A percentile compares a stretch with the other conserved stretches of the same genome.
phyloP scores from a whole-genome alignment of 64 coral and sea anemone genomes.

The Porites australiensis region DNA sequence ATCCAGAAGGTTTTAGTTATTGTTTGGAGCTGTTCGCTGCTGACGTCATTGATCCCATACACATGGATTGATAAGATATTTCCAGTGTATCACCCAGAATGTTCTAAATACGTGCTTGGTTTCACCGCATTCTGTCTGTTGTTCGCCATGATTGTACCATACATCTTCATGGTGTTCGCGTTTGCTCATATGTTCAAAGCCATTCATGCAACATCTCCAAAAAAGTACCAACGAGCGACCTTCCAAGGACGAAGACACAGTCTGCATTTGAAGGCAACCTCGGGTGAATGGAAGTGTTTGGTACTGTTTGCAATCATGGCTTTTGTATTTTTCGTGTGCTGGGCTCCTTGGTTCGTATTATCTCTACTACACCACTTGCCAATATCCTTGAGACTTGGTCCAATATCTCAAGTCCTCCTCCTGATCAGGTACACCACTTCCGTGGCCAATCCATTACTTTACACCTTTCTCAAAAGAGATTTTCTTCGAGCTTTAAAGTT shows the following conservation, averaged over 20 bases:
- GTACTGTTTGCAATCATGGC: conserved; percentile 18
- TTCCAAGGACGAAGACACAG: background rate
- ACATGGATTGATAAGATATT: conserved; percentile 25
- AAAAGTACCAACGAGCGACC: background rate
- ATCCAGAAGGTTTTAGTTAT: background rate
- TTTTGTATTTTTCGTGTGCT: conserved; percentile 14
- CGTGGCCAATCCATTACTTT: conserved; percentile 63
- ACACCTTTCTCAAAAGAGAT: conserved; percentile 71
- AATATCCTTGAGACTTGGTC: background rate
- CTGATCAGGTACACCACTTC: conserved; percentile 30
- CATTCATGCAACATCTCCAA: background rate
- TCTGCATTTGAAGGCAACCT: background rate
- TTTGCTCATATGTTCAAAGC: conserved; percentile 15
- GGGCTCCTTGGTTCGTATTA: conserved; percentile 18
- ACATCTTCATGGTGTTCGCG: conserved; percentile 12
- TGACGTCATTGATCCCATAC: background rate
- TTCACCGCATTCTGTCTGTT: conserved; percentile 14
- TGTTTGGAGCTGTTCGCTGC: conserved; percentile 11
- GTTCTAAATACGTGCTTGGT: background rate
- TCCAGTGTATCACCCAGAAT: background rate
- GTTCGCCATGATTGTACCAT: conserved; percentile 20
- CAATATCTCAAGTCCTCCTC: background rate
- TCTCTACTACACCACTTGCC: conserved; percentile 19
- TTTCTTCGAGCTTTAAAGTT: conserved; percentile 37
- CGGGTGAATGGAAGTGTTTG: background rate